Evolutionary conservation across 2,113 vertebrate species (phyloP), one percentile per base, ranked within the genome.

Genomic region (Notothenia rossii): DNA sequence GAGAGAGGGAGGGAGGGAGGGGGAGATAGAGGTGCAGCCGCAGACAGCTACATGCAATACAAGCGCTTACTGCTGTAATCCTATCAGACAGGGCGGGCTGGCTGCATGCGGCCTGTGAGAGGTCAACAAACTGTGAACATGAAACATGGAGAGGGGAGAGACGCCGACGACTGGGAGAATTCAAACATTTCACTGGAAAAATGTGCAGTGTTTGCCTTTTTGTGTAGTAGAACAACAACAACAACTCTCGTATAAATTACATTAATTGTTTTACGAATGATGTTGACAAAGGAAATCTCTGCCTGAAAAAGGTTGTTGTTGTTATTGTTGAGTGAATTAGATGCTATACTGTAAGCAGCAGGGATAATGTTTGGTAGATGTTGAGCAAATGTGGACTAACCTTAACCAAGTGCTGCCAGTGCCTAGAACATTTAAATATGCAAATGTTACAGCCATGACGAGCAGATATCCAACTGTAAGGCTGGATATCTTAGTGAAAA

Each of bases 1-100:
- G 22, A 22, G 22, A 13, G 71, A 33, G 51, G 4, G 29, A 33
- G 51, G 4, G 29, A 55, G 61, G 50, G 78, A 7, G 36, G 15
- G 76, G 4, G 33, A 25, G 68, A 65, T 20, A 51, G 48, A 25
- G 6, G 51, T 18, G 8, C 72, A 73, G 68, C 46, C 20, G 67
- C 11, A 68, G 65, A 77, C 61, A 73, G 62, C 50, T 54, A 78
- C 86, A 74, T 65, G 55, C 77, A 81, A 87, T 74, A 79, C 66
- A 81, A 62, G 79, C 49, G 36, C 69, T 72, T 81, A 79, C 72
- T 33, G 78, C 77, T 88, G 76, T 91, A 88, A 86, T 89, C 86
- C 88, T 79, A 81, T 89, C 85, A 88, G 83, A 66, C 79, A 51
- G 77, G 76, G 60, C 48, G 25, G 25, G 68, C 53, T 67, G 66